These are phyloP conservation scores for Toxotes chatareus DNA, from an alignment of 2,113 vertebrate genomes.

Conservation along the genomic window DNA sequence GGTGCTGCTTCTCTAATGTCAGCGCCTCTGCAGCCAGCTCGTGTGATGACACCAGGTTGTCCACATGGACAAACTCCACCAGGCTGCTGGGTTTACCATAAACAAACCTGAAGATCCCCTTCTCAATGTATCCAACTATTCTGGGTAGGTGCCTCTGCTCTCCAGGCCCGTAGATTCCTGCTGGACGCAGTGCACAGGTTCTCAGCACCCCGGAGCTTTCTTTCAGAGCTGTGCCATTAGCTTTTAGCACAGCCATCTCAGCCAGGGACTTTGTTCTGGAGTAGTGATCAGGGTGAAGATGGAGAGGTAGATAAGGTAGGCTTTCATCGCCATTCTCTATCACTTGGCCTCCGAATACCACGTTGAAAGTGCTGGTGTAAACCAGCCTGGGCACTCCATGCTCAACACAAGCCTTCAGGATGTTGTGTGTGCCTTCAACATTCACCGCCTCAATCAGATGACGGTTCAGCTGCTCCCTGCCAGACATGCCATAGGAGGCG, in stretches of 20 bases:
- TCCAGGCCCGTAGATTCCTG: constrained; percentile 95
- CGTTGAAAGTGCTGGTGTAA: constrained; percentile 96
- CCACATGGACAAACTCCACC: constrained; percentile 95
- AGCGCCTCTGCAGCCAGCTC: constrained; percentile 88
- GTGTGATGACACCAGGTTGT: constrained; percentile 93
- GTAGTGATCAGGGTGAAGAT: constrained; percentile 95
- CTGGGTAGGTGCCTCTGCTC: constrained; percentile 96
- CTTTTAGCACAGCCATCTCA: constrained; percentile 91
- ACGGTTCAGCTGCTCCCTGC: constrained; percentile 92
- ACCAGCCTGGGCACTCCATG: constrained; percentile 86
- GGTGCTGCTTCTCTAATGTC: constrained; percentile 76
- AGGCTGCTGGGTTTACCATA: constrained; percentile 89
- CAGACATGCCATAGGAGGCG: constrained; percentile 96
- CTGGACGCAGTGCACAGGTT: constrained; percentile 91
- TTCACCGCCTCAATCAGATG: constrained; percentile 90
- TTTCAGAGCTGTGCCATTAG: constrained; percentile 82
- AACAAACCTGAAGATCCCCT: constrained; percentile 91
- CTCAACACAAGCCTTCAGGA: constrained; percentile 87
- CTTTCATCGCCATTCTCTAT: constrained; percentile 93
- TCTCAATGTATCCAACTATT: constrained; percentile 91
- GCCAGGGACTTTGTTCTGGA: constrained; percentile 94
- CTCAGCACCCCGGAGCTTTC: constrained; percentile 77
- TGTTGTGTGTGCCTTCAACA: constrained; percentile 89
- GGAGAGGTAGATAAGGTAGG: constrained; percentile 93
- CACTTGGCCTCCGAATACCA: constrained; percentile 93